Conservation (phyloP, 2,888 invertebrate genomes). For the Anagyrus pseudococci region DNA sequence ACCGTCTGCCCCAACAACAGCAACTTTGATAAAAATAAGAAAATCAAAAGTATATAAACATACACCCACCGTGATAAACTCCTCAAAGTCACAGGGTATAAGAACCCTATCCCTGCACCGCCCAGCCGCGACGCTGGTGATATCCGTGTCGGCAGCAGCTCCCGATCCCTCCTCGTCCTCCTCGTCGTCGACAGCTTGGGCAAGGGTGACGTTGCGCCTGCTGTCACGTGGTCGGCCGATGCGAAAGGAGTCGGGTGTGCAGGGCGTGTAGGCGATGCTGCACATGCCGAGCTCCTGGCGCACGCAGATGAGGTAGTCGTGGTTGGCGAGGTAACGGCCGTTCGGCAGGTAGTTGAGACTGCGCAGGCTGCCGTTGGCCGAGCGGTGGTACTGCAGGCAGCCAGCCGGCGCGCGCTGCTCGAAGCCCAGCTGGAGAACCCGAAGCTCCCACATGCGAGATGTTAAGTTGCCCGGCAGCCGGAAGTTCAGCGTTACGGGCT, state of each 20-base stretch:
- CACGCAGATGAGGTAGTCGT: slow-evolving; percentile 80
- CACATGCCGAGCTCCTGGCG: slow-evolving; percentile 75
- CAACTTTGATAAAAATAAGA: slow-evolving; percentile 1
- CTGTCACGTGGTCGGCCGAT: slow-evolving; percentile 66
- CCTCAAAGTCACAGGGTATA: slow-evolving; percentile 84
- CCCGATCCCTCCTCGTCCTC: slow-evolving; percentile 56
- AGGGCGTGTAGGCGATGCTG: slow-evolving; percentile 78
- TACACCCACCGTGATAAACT: slow-evolving; percentile 77
- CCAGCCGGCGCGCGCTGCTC: slow-evolving; percentile 78
- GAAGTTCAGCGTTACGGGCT: slow-evolving; percentile 64
- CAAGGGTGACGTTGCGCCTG: slow-evolving; percentile 13
- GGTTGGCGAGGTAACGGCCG: slow-evolving; percentile 79
- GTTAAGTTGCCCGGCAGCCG: slow-evolving; percentile 69
- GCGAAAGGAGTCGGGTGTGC: slow-evolving; percentile 77
- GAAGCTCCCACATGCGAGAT: slow-evolving; percentile 80
- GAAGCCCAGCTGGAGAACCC: slow-evolving; percentile 78
- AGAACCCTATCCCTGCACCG: slow-evolving; percentile 76
- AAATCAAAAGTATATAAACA: too few relatives aligned
- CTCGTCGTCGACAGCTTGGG: not conserved
- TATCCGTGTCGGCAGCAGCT: slow-evolving; percentile 52
- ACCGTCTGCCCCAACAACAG: too few relatives aligned
- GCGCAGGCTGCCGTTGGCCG: slow-evolving; percentile 70
- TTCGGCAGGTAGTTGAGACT: slow-evolving; percentile 85
- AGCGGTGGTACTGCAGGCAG: slow-evolving; percentile 77
- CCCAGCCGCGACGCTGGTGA: slow-evolving; percentile 42